Base-by-base conservation (phyloP, 2,888 invertebrate genomes). In the Nymphalis c-album region DNA sequence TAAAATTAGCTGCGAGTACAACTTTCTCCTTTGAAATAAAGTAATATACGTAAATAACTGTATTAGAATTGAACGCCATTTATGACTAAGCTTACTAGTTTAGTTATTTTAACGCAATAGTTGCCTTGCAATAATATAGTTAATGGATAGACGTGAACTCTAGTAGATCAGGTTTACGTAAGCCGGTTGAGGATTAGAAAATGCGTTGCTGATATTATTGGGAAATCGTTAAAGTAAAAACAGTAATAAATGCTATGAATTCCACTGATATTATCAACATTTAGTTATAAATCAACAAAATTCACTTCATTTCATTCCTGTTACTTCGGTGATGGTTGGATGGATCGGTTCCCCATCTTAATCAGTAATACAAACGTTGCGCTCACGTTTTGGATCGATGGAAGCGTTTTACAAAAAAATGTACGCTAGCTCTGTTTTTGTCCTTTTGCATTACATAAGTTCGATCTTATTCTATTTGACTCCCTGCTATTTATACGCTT, bases 401-500 rank as follows among this genome's bases (percentile, higher is more conserved):
- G 6, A 31, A 31, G 26, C 26, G 6, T 31, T 26, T 46, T 16
- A 18, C 1, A 8, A 45, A 51, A 50, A 46, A 40, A 51, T 40
- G 35, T 17, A 35, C 5, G 26, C 2, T 26, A 26, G 6, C 26
- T 31, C 26, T 48, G 16, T 60, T 20, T 45, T 60, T 60, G 60
- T 60, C 46, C 35, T 46, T 18, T 60, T 65, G 40, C 65, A 51
- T 57, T 57, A 61, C 55, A 60, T 18, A 65, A 66, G 47, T 55
- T 22, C 35, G 55, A 70, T 45, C n/a, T 40, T 46, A 57, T 59
- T 31, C 61, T 51, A 55, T 66, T 68, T 60, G 22, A 59, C 50
- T 65, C 60, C 22, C 22, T 17, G 26, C 58, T 68, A 64, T 71
- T 71, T 61, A 69, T 57, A 68, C 60, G 35, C 58, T 46, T 61